Evolutionary conservation across 2,888 invertebrate genomes (phyloP), one percentile per base, ranked within the genome.

Genomic region (Geotrupes spiniger): DNA sequence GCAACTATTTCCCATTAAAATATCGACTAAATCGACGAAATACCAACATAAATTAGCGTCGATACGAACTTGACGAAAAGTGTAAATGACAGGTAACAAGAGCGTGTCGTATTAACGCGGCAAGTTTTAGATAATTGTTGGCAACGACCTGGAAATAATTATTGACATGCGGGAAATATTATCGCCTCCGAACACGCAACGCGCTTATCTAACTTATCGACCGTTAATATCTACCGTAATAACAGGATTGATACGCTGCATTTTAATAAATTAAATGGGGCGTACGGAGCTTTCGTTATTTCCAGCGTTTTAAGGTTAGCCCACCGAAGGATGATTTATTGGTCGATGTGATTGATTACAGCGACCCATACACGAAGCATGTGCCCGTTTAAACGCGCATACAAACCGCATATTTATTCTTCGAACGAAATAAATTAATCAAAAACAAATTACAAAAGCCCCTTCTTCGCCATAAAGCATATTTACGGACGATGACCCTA

Each of bases 201-300:
- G 36, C 5, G 37, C 10, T 39, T 40, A 40, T 36, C 33, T 33
- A 26, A 21, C 9, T 46, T 28, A 26, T 31, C 33, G 36, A 11
- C 27, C 26, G 26, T 26, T 17, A 37, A 29, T 17, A 44, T 28
- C 28, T 29, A 12, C 21, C 11, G 25, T 44, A 44, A 44, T 38
- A 44, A 36, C 27, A 25, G 16, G 17, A 36, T 10, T 36, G 39
- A 38, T 46, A 38, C 36, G 42, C 25, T 49, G 25, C 49, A 33
- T 42, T 21, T 21, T 46, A 52, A 46, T 52, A 49, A 42, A 52
- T 48, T 52, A 48, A 48, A 48, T 29, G 31, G 6, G 6, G 21
- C 21, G n/a, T n/a, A n/a, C n/a, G n/a, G 25, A 36, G 25, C 27
- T 49, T 52, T 52, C 36, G 31, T 17, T 42, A 39, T 29, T 39